phyloP scores from a whole-genome alignment of 2,113 vertebrate genomes.

The Rhinolophus sinicus region DNA sequence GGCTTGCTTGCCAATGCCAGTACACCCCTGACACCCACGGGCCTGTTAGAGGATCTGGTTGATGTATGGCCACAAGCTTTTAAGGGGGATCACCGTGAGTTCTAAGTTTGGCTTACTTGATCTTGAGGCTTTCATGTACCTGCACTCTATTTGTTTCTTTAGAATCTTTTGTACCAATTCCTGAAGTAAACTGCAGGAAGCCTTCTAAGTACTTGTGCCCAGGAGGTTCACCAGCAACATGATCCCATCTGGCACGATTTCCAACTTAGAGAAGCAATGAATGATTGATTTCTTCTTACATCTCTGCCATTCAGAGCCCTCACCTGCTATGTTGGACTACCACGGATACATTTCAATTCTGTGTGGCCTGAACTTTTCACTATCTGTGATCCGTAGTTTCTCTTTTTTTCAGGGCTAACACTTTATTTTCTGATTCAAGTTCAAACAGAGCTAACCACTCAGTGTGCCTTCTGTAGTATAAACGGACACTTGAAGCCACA shows the following conservation, averaged over 20 bases:
- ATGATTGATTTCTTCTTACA: neutral
- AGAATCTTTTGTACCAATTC: neutral
- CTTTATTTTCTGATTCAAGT: neutral
- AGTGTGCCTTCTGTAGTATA: neutral
- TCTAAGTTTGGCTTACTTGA: neutral
- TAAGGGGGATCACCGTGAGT: neutral
- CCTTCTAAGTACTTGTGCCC: neutral
- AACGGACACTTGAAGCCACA: neutral
- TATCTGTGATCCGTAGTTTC: neutral
- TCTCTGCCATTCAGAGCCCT: neutral
- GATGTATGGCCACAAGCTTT: neutral
- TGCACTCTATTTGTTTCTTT: neutral
- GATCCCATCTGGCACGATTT: neutral
- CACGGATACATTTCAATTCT: neutral
- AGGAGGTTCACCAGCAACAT: neutral
- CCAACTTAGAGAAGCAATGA: neutral
- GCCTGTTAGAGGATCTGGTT: neutral
- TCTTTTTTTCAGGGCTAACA: neutral
- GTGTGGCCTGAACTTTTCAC: neutral
- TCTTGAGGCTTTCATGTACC: neutral
- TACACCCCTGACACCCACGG: fast-evolving
- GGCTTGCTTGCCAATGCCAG: neutral
- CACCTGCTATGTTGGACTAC: neutral
- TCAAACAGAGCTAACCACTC: neutral
- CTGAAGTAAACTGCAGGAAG: neutral